Base-by-base conservation (phyloP, 2,113 vertebrate genomes). In the Neolamprologus hecqui region DNA sequence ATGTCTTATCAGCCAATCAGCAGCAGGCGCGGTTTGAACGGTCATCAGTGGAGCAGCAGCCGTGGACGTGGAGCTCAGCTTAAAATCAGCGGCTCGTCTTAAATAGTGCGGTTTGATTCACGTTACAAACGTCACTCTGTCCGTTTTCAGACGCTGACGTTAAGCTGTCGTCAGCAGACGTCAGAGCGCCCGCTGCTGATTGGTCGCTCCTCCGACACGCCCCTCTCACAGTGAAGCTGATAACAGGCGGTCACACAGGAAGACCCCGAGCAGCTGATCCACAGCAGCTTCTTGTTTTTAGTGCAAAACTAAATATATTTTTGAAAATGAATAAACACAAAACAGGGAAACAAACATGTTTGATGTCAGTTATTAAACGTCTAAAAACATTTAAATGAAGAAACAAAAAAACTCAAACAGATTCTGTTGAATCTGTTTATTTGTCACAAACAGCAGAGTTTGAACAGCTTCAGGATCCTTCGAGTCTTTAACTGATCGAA, bases 241-340 rank as follows among this genome's bases (percentile, higher is more conserved):
- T 60, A 17, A 60, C 57, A 31, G 0, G 3, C 2, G 0, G 0
- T 28, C 55, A 31, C 57, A 31, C 14, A 60, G 14, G 26, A 58
- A 0, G 57, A 60, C 14, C 57, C 26, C 57, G 26, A 60, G 57
- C 57, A 17, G 26, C 26, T 60, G 57, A 60, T 60, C 57, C 57
- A 60, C 57, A 60, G 57, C 57, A 60, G 57, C 57, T 60, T 17
- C 0, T 60, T 60, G 26, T 31, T 33, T 58, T 58, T 33, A 60
- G 14, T 1, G 57, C 14, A 4, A 33, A 17, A 60, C 57, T 0
- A 33, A 19, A 60, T 1, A 17, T 60, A 60, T 33, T 60, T 60
- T 6, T 3, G 26, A 60, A 60, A 60, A 31, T 3, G 57, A 60
- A 60, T 17, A 60, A 31, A 60, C 57, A 33, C 57, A 60, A 60